Percentiles rank a stretch among this genome's conserved stretches.
These are phyloP conservation scores for Girardinus metallicus DNA, from an alignment of 2,797 vertebrate species.

Conservation along the genomic window DNA sequence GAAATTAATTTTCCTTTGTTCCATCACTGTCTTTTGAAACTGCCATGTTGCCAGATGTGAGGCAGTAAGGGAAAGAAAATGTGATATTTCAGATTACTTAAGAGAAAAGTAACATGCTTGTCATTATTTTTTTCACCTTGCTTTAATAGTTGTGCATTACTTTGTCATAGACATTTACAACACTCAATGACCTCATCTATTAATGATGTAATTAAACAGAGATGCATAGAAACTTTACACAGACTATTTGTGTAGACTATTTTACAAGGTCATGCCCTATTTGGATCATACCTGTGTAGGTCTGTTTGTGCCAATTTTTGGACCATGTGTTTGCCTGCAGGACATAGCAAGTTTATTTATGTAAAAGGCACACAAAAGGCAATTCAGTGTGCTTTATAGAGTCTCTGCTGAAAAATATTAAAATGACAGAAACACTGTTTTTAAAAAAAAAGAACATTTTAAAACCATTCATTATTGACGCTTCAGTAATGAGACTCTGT, in stretches of 20 bases:
- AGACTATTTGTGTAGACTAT: slow-evolving; percentile 30
- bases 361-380: background rate
- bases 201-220: slow-evolving; percentile 8
- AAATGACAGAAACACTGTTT: background rate
- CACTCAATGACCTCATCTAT: background rate
- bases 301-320: slow-evolving; percentile 4
- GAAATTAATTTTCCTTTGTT: slow-evolving; percentile 78
- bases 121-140: slow-evolving; percentile 30
- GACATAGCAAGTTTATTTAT: background rate
- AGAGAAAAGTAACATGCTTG: slow-evolving; percentile 31
- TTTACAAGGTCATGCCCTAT: slow-evolving; percentile 59
- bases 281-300: slow-evolving; percentile 27
- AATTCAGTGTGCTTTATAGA: background rate
- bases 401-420: background rate
- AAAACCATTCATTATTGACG: background rate
- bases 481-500: background rate
- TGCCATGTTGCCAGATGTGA: slow-evolving; percentile 62
- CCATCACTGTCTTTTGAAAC: slow-evolving; percentile 62
- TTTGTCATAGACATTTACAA: slow-evolving; percentile 6
- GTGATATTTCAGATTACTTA: slow-evolving; percentile 42
- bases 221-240: slow-evolving; percentile 4
- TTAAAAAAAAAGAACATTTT: background rate
- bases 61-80: slow-evolving; percentile 32
- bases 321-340: slow-evolving; percentile 9
- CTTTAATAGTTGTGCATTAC: slow-evolving; percentile 12